These are phyloP conservation scores for Urophycis tenuis DNA, from an alignment of 2,797 vertebrate genomes.

Conservation along the genomic window DNA sequence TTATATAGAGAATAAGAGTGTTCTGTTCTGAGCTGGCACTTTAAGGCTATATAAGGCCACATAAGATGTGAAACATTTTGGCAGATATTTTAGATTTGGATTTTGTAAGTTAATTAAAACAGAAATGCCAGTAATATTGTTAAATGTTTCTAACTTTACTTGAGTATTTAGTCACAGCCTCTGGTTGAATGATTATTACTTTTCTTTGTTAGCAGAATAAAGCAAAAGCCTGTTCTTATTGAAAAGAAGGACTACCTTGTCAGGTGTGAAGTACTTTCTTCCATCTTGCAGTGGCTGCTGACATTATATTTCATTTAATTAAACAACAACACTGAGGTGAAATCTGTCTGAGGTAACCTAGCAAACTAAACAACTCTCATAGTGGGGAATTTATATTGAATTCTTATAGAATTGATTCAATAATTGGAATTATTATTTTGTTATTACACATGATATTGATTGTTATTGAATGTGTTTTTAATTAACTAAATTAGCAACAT, in stretches of 20 bases:
- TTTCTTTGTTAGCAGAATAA: neutral
- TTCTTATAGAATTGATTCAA: too few relatives aligned
- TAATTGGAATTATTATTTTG: too few relatives aligned
- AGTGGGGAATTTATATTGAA: too few relatives aligned
- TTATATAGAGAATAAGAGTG: constrained; percentile 32
- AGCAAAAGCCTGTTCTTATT: constrained; percentile 2
- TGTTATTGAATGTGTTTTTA: too few relatives aligned
- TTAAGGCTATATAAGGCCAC: too few relatives aligned
- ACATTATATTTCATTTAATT: neutral
- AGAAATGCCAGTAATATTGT: neutral
- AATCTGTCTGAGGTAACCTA: too few relatives aligned
- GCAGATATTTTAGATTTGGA: too few relatives aligned
- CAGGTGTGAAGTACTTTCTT: constrained; percentile 4
- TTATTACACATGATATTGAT: too few relatives aligned
- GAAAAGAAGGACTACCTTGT: constrained; percentile 22
- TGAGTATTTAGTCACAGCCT: neutral
- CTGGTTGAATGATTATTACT: constrained; percentile 4
- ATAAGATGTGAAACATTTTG: too few relatives aligned
- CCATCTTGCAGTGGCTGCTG: neutral
- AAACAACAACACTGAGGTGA: too few relatives aligned
- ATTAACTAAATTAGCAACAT: too few relatives aligned
- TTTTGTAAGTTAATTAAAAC: neutral
- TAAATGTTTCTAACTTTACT: neutral
- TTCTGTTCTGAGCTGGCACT: constrained; percentile 19
- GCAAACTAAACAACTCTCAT: too few relatives aligned